Conservation (phyloP, 2,113 vertebrate species). For the Aplodontia rufa region DNA sequence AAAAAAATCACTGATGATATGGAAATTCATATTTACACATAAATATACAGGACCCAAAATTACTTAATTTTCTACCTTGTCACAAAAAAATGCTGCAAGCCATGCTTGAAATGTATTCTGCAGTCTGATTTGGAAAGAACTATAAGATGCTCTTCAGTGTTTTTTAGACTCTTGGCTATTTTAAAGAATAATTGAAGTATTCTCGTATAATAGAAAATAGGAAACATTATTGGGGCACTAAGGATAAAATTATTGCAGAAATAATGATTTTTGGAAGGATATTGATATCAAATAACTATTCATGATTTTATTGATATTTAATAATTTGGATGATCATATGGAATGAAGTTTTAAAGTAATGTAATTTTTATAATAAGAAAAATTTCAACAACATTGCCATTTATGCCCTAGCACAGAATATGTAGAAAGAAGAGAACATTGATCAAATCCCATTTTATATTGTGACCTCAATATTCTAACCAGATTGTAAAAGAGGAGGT, state of each 20-base stretch:
- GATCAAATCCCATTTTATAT: background rate
- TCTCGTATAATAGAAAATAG: background rate
- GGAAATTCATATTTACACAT: background rate
- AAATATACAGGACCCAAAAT: background rate
- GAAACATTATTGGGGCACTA: background rate
- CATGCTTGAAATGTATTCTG: background rate
- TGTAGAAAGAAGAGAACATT: background rate
- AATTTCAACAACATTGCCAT: background rate
- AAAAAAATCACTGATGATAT: background rate
- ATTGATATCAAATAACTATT: background rate
- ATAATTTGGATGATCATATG: background rate
- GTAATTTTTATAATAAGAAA: background rate
- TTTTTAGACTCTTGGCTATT: background rate
- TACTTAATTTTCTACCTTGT: background rate
- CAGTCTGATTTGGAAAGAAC: background rate
- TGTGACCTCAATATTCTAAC: background rate
- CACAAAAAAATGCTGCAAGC: background rate
- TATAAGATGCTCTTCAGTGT: background rate
- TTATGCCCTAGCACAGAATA: background rate
- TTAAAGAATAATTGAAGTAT: background rate
- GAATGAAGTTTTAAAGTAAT: background rate
- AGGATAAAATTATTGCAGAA: background rate
- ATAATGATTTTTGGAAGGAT: background rate
- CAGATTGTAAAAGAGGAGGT: background rate
- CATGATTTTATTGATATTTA: background rate